These are phyloP conservation scores for Drosophila mayri DNA, from an alignment of 1,140 invertebrate species.

Conservation along the genomic window DNA sequence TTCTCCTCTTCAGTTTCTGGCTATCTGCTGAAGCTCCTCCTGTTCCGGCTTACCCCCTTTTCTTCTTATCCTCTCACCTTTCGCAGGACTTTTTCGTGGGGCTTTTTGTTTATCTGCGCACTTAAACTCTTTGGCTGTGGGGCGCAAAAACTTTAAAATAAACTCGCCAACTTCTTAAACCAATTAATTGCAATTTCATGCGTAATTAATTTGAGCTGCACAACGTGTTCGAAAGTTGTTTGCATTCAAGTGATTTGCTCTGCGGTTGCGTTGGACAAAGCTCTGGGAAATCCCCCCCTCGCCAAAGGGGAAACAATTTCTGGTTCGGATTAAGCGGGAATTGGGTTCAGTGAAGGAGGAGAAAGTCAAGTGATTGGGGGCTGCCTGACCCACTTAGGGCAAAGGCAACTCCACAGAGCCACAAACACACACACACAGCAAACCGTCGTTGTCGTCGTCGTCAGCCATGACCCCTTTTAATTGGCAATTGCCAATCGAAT, in stretches of 20 bases:
- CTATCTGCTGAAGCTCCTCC: slow-evolving; percentile 10
- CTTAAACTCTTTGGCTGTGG: slow-evolving; percentile 66
- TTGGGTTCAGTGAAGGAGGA: slow-evolving; percentile 9
- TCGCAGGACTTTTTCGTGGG: slow-evolving; percentile 28
- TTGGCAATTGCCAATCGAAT: slow-evolving; percentile 57
- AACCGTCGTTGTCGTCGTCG: neutral
- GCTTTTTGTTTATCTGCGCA: slow-evolving; percentile 75
- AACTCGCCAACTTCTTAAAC: slow-evolving; percentile 74
- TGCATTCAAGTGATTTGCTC: slow-evolving; percentile 39
- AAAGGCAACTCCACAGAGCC: slow-evolving; percentile 2
- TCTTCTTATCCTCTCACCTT: slow-evolving; percentile 2
- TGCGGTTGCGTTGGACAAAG: slow-evolving; percentile 11
- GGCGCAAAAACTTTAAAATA: slow-evolving; percentile 69
- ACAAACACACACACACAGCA: neutral
- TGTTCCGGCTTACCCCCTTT: slow-evolving; percentile 40
- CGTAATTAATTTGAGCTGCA: slow-evolving; percentile 80
- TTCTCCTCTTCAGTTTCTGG: slow-evolving; percentile 42
- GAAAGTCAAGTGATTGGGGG: neutral
- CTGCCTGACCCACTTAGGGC: slow-evolving; percentile 44
- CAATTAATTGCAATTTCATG: slow-evolving; percentile 82
- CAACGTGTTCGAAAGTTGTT: slow-evolving; percentile 65
- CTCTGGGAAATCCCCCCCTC: neutral
- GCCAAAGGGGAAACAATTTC: slow-evolving; percentile 13
- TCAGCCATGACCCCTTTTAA: slow-evolving; percentile 17
- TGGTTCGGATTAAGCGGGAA: slow-evolving; percentile 15